Evolutionary conservation across 2,113 vertebrate genomes (phyloP).

Genomic region (Urocynchramus pylzowi): DNA sequence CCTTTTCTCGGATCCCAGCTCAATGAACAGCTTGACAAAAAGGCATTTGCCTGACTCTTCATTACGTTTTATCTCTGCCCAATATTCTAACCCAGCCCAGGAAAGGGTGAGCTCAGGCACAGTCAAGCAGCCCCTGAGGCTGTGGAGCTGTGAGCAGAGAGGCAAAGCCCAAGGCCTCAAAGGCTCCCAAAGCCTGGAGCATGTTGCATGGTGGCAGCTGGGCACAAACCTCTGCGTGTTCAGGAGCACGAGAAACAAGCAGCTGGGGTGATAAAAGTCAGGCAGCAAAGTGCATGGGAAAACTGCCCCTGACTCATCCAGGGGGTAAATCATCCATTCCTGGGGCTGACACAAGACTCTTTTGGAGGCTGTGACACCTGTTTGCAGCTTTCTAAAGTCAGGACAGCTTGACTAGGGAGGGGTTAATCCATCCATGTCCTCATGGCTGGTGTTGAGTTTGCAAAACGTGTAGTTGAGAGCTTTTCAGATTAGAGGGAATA

Average conservation of each 20-base stretch:
- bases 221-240: neutral
- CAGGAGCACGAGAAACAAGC: neutral
- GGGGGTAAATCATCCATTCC: neutral
- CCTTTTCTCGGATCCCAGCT: neutral
- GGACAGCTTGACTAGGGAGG: neutral
- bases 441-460: neutral
- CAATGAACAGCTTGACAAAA: neutral
- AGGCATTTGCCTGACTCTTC: neutral
- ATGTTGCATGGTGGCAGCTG: accelerated
- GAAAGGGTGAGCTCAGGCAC: neutral
- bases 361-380: neutral
- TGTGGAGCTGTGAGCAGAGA: neutral
- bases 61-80: accelerated
- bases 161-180: neutral
- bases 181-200: too few species aligned
- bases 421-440: neutral
- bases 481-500: neutral
- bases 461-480: neutral
- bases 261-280: neutral
- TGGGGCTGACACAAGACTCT: neutral
- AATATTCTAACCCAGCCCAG: accelerated
- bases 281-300: neutral
- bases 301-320: neutral
- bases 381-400: neutral
- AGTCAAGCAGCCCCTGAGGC: neutral